phyloP scores from a whole-genome alignment of 2,888 invertebrate species.

The Omphaloscelis lunosa region DNA sequence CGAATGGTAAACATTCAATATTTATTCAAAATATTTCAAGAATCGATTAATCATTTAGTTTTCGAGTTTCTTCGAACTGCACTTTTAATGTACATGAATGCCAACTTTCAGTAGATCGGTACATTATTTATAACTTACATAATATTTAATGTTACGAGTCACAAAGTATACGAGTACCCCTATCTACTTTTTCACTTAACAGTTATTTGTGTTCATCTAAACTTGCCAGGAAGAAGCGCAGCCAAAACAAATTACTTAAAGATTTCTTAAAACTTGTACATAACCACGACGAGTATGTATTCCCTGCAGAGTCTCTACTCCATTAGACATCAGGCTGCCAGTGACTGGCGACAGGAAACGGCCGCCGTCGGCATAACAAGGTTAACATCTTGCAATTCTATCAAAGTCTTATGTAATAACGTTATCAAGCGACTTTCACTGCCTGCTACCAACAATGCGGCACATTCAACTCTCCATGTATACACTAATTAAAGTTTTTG shows the following conservation, averaged over 20 bases:
- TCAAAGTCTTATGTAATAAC: constrained; percentile 80
- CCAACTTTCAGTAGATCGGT: neutral
- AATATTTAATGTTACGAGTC: constrained; percentile 2
- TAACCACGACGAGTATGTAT: constrained; percentile 39
- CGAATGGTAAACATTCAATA: neutral
- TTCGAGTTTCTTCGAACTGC: neutral
- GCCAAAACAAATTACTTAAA: constrained; percentile 10
- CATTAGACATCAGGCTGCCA: constrained; percentile 76
- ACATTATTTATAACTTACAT: neutral
- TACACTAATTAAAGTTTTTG: constrained; percentile 70
- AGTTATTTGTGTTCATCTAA: constrained; percentile 9
- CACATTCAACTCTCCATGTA: constrained; percentile 66
- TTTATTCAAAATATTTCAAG: constrained; percentile 18
- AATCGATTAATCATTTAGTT: constrained; percentile 7
- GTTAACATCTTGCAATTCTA: constrained; percentile 84
- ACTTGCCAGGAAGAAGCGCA: neutral
- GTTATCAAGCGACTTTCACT: constrained; percentile 75
- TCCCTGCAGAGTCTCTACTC: constrained; percentile 73
- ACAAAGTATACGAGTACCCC: neutral
- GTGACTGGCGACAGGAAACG: constrained; percentile 76
- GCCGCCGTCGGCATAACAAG: constrained; percentile 80
- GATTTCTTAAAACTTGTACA: constrained; percentile 13
- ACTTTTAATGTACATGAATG: neutral
- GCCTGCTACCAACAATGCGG: constrained; percentile 62
- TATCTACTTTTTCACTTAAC: neutral